Percentiles rank a stretch among this genome's conserved stretches.
phyloP scores from a whole-genome alignment of 2,113 vertebrate species.

The Dicrurus megarhynchus region DNA sequence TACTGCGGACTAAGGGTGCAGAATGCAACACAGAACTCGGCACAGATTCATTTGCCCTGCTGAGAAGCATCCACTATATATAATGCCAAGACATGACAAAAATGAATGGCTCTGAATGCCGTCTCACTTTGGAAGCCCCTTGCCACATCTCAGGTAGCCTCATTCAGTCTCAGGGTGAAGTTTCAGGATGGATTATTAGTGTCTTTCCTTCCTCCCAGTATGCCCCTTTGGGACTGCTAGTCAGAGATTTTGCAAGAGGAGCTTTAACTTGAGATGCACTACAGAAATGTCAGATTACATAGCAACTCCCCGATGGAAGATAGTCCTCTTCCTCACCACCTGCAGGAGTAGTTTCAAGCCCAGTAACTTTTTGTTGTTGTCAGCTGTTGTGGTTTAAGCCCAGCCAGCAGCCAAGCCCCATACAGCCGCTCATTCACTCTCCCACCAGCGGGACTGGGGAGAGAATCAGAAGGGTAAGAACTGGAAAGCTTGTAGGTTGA shows the following conservation, averaged over 20 bases:
- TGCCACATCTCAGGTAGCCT: neutral
- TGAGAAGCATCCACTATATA: neutral
- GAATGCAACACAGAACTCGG: neutral
- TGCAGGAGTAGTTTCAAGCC: neutral
- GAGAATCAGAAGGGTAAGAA: neutral
- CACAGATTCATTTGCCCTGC: neutral
- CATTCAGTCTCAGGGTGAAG: neutral
- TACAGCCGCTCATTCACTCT: neutral
- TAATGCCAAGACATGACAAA: neutral
- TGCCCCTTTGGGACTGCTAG: neutral
- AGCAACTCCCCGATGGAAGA: neutral
- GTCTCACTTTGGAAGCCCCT: neutral
- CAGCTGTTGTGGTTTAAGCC: neutral
- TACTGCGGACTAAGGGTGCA: neutral
- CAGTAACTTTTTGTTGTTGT: neutral
- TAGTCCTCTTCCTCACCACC: neutral
- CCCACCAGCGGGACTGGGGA: fast-evolving
- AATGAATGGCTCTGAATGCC: neutral
- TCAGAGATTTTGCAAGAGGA: neutral
- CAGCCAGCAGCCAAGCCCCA: neutral
- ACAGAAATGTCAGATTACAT: neutral
- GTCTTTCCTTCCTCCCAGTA: neutral
- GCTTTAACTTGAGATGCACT: neutral
- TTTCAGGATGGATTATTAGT: neutral
- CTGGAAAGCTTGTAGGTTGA: neutral